Evolutionary conservation across 2,113 vertebrate species (phyloP).

Genomic region (Sorex araneus): DNA sequence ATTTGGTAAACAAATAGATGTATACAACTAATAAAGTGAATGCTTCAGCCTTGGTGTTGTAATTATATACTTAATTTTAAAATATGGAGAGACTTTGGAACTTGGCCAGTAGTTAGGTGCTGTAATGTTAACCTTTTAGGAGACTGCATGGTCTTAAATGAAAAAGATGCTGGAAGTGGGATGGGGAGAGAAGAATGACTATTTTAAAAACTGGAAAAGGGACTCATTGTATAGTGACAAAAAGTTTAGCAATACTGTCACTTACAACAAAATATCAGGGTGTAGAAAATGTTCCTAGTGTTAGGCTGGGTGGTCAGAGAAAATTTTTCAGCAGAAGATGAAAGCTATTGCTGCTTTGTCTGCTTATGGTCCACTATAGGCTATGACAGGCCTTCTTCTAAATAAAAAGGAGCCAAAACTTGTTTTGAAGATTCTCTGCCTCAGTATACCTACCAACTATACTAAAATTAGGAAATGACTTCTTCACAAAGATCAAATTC

Average conservation of each 20-base stretch:
- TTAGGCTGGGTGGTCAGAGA: not conserved
- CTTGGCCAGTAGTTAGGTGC: not conserved
- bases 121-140: not conserved
- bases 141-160: not conserved
- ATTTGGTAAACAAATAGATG: too few species aligned
- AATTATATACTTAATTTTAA: not conserved
- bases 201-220: constrained; percentile 4
- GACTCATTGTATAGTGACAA: not conserved
- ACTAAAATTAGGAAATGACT: constrained; percentile 8
- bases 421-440: constrained; percentile 6
- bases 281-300: not conserved
- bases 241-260: constrained; percentile 7
- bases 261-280: not conserved
- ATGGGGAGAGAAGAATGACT: not conserved
- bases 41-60: not conserved
- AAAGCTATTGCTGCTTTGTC: not conserved
- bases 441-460: not conserved
- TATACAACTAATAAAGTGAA: not conserved
- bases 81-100: too few species aligned
- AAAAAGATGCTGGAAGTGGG: not conserved
- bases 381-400: not conserved
- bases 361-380: not conserved
- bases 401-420: constrained; percentile 17
- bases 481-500: not conserved
- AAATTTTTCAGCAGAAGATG: constrained; percentile 5